Evolutionary conservation across 1,140 invertebrate genomes (phyloP), one percentile per base, ranked within the genome.

Genomic region (Brachionus sp.): DNA sequence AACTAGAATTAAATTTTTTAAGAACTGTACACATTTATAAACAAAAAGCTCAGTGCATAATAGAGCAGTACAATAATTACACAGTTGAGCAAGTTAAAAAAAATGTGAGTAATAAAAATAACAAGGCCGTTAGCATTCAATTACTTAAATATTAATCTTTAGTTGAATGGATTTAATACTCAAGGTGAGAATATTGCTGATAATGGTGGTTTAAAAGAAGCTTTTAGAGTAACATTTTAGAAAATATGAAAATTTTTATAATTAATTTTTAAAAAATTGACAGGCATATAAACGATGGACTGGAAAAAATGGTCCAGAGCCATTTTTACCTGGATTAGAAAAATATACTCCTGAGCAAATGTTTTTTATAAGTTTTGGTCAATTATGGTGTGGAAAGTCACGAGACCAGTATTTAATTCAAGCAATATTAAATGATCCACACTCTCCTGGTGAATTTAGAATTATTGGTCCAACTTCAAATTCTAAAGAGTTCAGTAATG

Each of bases 321-420:
- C 89, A 23, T 88, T 88, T 16, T 87, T 93, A n/a, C 92, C 93
- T 23, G 91, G 91, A 42, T 86, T 93, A 16, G 90, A 91, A 62
- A 90, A 92, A 33, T 80, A 80, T 62, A 90, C 90, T 6, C 89
- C 90, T 13, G 90, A 91, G 64, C 93, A 93, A 87, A 87, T 93
- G 39, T 93, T 93, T 87, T 93, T 93, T 86, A 88, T 93, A 83
- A 91, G 91, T 85, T 92, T 92, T 86, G 92, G 77, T 16, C 77
- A 80, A 42, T 44, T 80, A 66, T 80, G 90, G 90, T 91, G 90
- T 84, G 89, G 89, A 19, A 87, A 87, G 4, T 90, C 88, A 86
- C 88, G 90, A 64, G 88, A 89, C 5, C 88, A 90, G 84, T 87
- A 88, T 25, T 86, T 88, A 9, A 84, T 90, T n/a, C 89, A 90